These are phyloP conservation scores for Drosophila ficusphila DNA, from an alignment of 1,140 invertebrate species.

Conservation along the genomic window DNA sequence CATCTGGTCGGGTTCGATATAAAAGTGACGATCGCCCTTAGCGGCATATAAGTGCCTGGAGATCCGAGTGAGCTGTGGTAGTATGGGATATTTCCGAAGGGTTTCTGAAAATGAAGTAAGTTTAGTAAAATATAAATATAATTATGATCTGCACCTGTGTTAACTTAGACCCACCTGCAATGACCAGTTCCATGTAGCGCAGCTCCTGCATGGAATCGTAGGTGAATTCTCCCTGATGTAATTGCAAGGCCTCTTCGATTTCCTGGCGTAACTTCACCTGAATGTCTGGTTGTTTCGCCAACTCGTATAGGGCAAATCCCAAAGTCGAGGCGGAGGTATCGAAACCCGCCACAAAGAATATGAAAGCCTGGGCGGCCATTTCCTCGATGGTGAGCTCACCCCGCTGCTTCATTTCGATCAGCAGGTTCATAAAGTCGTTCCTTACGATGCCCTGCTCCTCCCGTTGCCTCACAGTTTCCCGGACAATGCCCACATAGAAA, in stretches of 20 bases:
- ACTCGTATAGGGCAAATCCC: conserved; percentile 85
- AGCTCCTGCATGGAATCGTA: conserved; percentile 86
- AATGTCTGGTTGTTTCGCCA: conserved; percentile 87
- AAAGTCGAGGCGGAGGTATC: conserved; percentile 87
- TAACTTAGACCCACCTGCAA: conserved; percentile 44
- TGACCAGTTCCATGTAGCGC: conserved; percentile 87
- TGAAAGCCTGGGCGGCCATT: conserved; percentile 78
- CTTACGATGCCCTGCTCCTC: conserved; percentile 84
- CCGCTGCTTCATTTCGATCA: conserved; percentile 83
- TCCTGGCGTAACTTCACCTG: conserved; percentile 87
- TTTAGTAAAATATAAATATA: too few relatives aligned
- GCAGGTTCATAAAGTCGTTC: conserved; percentile 86
- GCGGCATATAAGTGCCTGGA: conserved; percentile 67
- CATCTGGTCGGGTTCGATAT: conserved; percentile 70
- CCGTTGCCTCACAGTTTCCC: conserved; percentile 84
- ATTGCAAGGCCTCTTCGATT: conserved; percentile 84
- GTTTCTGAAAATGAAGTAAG: conserved; percentile 56
- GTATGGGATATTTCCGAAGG: conserved; percentile 85
- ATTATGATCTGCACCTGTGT: too few relatives aligned
- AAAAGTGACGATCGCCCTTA: conserved; percentile 49
- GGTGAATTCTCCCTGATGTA: conserved; percentile 72
- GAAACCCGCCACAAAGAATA: conserved; percentile 87
- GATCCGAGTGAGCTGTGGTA: conserved; percentile 69
- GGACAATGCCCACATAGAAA: conserved; percentile 85
- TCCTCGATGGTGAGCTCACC: conserved; percentile 68